Percentiles rank a stretch among this genome's conserved stretches.
phyloP scores from a whole-genome alignment of 1,140 invertebrate genomes.

The Cydia fagiglandana region DNA sequence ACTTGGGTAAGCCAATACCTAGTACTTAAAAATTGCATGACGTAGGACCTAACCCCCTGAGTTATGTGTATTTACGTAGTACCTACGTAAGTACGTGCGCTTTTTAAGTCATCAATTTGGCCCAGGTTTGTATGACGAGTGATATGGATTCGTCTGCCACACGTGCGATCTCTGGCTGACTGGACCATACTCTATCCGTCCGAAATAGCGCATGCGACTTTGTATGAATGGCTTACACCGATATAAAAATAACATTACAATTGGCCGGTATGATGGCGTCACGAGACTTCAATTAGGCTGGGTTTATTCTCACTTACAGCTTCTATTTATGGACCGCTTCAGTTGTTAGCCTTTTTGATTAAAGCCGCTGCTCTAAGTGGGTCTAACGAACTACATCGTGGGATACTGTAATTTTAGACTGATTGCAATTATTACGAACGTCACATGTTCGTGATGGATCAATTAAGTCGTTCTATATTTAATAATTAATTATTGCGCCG shows the following conservation, averaged over 20 bases:
- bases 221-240: constrained; percentile 29
- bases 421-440: constrained; percentile 46
- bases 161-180: background rate
- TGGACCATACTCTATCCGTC: background rate
- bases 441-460: constrained; percentile 39
- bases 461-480: constrained; percentile 33
- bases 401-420: constrained; percentile 52
- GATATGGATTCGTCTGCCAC: background rate
- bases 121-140: too few relatives aligned
- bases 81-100: background rate
- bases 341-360: constrained; percentile 63
- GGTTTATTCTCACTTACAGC: constrained; percentile 56
- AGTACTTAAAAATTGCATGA: too few relatives aligned
- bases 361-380: constrained; percentile 48
- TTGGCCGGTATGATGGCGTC: constrained; percentile 49
- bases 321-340: constrained; percentile 67
- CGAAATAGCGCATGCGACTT: background rate
- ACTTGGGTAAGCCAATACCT: too few relatives aligned
- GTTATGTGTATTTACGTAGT: too few relatives aligned
- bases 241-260: constrained; percentile 56
- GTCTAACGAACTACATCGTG: constrained; percentile 47
- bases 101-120: background rate
- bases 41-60: too few relatives aligned
- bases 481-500: background rate
- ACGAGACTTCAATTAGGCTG: constrained; percentile 58